These are phyloP conservation scores for Calycopis cecrops DNA, from an alignment of 1,140 invertebrate species.

Conservation along the genomic window DNA sequence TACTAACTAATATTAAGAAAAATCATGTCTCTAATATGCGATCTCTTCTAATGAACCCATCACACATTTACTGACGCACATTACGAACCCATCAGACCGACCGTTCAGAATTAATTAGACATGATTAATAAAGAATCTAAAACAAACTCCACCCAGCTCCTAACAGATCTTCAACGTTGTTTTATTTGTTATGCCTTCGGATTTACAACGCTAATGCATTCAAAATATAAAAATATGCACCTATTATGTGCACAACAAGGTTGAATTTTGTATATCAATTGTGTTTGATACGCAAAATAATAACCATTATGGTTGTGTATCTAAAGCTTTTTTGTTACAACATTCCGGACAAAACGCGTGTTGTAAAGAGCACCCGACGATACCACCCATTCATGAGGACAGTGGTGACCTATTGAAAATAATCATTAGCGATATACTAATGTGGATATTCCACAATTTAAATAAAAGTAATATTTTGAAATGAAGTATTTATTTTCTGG, in stretches of 20 bases:
- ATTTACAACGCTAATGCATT: constrained; percentile 15
- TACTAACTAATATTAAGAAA: no score
- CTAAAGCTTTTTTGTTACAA: constrained; percentile 70
- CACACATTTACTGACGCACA: constrained; percentile 38
- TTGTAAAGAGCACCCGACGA: constrained; percentile 71
- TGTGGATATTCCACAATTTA: constrained; percentile 36
- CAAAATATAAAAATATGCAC: constrained; percentile 8
- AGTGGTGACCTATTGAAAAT: constrained; percentile 72
- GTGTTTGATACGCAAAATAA: constrained; percentile 33
- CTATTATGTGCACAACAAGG: constrained; percentile 30
- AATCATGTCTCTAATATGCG: constrained; percentile 26
- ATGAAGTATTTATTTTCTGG: no score
- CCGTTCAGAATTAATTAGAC: constrained; percentile 69
- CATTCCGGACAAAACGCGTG: constrained; percentile 72
- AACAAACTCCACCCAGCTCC: constrained; percentile 66
- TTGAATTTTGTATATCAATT: constrained; percentile 23
- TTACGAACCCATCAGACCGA: constrained; percentile 49
- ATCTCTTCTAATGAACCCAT: constrained; percentile 30
- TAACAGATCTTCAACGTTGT: constrained; percentile 51
- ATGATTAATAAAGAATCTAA: constrained; percentile 72
- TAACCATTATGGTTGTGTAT: constrained; percentile 59
- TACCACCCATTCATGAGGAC: constrained; percentile 73
- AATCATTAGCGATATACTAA: constrained; percentile 36
- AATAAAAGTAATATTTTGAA: constrained; percentile 3
- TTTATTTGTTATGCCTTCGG: constrained; percentile 54